These are phyloP conservation scores for Mythimna albipuncta DNA, from an alignment of 2,888 invertebrate species.

Conservation along the genomic window DNA sequence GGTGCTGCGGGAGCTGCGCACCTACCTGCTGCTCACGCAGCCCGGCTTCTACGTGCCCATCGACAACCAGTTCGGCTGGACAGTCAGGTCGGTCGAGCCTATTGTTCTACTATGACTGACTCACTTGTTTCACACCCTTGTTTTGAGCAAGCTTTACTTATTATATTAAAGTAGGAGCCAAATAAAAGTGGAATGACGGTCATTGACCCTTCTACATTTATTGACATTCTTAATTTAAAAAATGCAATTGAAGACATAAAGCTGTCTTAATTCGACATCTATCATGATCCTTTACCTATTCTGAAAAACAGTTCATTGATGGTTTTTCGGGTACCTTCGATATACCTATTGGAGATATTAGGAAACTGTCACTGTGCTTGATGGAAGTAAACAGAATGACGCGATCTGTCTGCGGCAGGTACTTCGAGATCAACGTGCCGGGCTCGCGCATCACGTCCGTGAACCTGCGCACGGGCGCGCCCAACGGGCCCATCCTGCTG, in stretches of 20 bases:
- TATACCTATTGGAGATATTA: too few relatives aligned
- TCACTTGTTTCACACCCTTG: too few relatives aligned
- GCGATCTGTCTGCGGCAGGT: slow-evolving; percentile 70
- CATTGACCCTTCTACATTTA: too few relatives aligned
- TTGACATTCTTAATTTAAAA: too few relatives aligned
- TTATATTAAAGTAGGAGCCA: background rate
- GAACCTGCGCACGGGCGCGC: slow-evolving; percentile 70
- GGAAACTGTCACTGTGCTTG: background rate
- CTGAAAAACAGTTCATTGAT: too few relatives aligned
- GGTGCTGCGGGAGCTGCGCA: slow-evolving; percentile 71
- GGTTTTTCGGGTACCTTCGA: too few relatives aligned
- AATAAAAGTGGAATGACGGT: too few relatives aligned
- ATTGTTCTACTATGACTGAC: background rate
- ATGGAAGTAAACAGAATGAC: background rate
- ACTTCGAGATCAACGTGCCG: slow-evolving; percentile 74
- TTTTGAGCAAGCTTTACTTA: too few relatives aligned
- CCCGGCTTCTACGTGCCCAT: slow-evolving; percentile 83
- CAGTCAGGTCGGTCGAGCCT: slow-evolving; percentile 75
- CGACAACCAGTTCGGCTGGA: slow-evolving; percentile 82
- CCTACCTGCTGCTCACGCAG: slow-evolving; percentile 77
- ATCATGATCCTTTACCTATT: too few relatives aligned
- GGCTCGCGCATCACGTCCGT: slow-evolving; percentile 73
- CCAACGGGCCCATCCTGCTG: slow-evolving; percentile 76
- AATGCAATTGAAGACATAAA: too few relatives aligned
- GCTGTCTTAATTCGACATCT: too few relatives aligned